Evolutionary conservation across 37 sponge, comb jelly and placozoan genomes (phyloP).

Genomic region (Halisarca cf. caerulea): DNA sequence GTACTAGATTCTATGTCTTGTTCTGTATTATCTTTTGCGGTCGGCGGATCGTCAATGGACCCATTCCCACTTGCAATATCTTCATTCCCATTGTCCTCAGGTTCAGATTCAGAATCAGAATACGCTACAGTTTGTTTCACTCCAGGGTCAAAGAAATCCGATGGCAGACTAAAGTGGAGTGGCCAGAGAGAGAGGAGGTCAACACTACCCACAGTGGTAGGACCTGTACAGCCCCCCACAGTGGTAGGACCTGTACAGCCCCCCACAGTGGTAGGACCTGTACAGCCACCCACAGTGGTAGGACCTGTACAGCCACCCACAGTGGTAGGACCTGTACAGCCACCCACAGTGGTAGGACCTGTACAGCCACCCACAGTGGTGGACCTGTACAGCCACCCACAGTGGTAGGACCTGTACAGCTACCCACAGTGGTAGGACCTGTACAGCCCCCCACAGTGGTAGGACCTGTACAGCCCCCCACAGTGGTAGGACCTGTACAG

Average conservation of each 20-base stretch:
- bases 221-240: not conserved
- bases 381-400: too few species aligned
- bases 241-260: not conserved
- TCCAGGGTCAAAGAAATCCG: conserved; percentile 65
- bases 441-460: not conserved
- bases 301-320: not conserved
- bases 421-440: not conserved
- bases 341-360: not conserved
- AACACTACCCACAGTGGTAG: not conserved
- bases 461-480: not conserved
- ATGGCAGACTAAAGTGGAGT: conserved; percentile 45
- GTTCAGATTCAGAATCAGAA: conserved; percentile 29
- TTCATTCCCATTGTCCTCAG: not conserved
- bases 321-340: not conserved
- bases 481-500: too few species aligned
- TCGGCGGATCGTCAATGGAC: too few species aligned
- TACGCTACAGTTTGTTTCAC: conserved; percentile 14
- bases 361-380: too few species aligned
- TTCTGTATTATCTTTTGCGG: not conserved
- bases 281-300: not conserved
- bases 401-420: not conserved
- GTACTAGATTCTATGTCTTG: not conserved
- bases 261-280: too few species aligned
- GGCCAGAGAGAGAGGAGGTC: too few species aligned
- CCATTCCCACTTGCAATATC: too few species aligned